Evolutionary conservation across 2,113 vertebrate genomes (phyloP).

Genomic region (Carassius auratus): DNA sequence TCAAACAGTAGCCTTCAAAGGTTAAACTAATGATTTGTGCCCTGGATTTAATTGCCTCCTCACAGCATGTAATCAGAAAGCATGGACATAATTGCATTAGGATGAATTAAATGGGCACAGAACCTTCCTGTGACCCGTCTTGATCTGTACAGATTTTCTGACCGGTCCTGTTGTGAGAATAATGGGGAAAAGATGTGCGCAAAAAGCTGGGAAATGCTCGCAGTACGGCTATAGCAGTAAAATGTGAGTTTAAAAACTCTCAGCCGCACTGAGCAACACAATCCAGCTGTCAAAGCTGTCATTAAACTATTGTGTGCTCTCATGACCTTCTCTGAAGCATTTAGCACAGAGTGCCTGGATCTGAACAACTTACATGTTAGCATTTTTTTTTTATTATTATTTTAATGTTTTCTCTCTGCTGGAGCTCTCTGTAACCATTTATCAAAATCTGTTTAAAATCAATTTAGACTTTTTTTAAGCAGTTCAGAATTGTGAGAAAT

Average conservation of each 20-base stretch:
- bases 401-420: neutral
- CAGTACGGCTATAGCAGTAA: neutral
- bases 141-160: neutral
- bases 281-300: slow-evolving; percentile 2
- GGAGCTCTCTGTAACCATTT: neutral
- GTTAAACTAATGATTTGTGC: slow-evolving; percentile 53
- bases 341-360: neutral
- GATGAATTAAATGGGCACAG: slow-evolving; percentile 45
- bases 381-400: too few species aligned
- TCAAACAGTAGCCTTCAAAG: slow-evolving; percentile 53
- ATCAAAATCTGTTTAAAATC: neutral
- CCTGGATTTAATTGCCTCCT: slow-evolving; percentile 55
- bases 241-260: neutral
- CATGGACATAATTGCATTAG: slow-evolving; percentile 53
- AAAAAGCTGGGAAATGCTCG: neutral
- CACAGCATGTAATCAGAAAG: slow-evolving; percentile 51
- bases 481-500: too few species aligned
- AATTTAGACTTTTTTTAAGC: too few species aligned
- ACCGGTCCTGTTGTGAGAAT: slow-evolving; percentile 6
- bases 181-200: neutral
- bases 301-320: neutral
- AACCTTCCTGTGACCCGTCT: neutral
- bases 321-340: slow-evolving; percentile 3
- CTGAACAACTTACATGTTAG: neutral
- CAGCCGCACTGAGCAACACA: neutral